These are phyloP conservation scores for Diphyllodes magnificus DNA, from an alignment of 2,113 vertebrate species.

Conservation along the genomic window DNA sequence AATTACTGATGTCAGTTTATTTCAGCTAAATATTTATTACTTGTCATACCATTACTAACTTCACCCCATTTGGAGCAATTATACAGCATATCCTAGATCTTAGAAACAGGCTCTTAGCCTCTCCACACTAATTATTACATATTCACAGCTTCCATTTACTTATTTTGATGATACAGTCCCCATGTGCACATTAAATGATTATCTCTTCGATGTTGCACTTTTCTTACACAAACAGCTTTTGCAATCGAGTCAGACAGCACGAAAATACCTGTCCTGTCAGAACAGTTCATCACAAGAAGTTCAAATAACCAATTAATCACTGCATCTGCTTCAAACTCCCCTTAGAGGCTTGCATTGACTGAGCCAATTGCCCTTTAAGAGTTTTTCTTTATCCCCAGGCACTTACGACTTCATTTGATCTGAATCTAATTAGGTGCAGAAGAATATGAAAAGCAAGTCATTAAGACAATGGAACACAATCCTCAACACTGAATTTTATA, in stretches of 20 bases:
- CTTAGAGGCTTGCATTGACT: background rate
- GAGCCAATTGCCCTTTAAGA: constrained; percentile 46
- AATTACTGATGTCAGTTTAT: background rate
- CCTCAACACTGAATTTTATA: background rate
- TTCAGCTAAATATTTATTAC: background rate
- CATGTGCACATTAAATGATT: background rate
- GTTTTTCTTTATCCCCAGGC: constrained; percentile 40
- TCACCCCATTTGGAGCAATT: background rate
- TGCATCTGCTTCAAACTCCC: constrained; percentile 28
- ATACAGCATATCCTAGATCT: background rate
- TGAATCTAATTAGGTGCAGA: constrained; percentile 45
- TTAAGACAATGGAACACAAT: constrained; percentile 25
- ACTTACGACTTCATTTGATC: constrained; percentile 48
- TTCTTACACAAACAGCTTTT: background rate
- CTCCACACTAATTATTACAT: background rate
- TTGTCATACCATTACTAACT: background rate
- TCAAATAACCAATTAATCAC: constrained; percentile 49
- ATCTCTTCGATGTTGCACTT: background rate
- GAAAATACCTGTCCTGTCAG: constrained; percentile 56
- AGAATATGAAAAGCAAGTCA: constrained; percentile 25
- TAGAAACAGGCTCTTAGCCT: background rate
- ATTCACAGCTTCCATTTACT: background rate
- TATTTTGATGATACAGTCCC: background rate
- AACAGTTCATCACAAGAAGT: constrained; percentile 5
- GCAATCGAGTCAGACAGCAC: background rate